Base-by-base conservation (phyloP, 1,140 invertebrate species). In the Spodoptera litura region DNA sequence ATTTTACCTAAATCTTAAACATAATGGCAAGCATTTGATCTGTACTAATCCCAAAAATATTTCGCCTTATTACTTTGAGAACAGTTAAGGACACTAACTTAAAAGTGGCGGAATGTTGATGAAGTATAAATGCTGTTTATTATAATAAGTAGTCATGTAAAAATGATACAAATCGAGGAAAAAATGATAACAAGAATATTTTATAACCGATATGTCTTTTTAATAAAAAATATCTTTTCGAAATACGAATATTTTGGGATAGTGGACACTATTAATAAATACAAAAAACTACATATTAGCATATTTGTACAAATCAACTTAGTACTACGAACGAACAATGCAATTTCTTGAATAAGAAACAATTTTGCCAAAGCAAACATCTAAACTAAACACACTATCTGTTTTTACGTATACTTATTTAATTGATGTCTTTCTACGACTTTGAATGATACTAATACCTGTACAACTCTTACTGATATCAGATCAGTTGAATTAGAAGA, bases 21-120 rank as follows among this genome's bases (percentile, higher is more conserved):
- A 64, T 64, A 64, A 49, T 64, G 61, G 61, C 61, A 64, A 64
- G 61, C 44, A 44, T 62, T 49, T 49, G 6, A 64, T 49, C 35
- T 49, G 61, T 64, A 64, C 61, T 15, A 64, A 49, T 64, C 61
- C 61, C 35, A 64, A 49, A 62, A 38, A 15, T 56, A 56, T 56
- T 44, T 31, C 31, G 31, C 3, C 31, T 31, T 31, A 31, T 31
- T 4, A 31, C 4, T 5, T 31, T 31, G 31, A 31, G 0, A 31
- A 31, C 3, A 31, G 31, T 31, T 31, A 5, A 31, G 2, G 31
- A 31, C 3, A 31, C 31, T 4, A 1, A 4, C 2, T 31, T 31
- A 31, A 44, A 44, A 38, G 35, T 44, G 6, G 6, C 9, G 38
- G 38, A 44, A 44, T 44, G 38, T 8, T 10, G 38, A 8, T 44